These are phyloP conservation scores for Sesia apiformis DNA, from an alignment of 2,888 invertebrate species.

Conservation along the genomic window DNA sequence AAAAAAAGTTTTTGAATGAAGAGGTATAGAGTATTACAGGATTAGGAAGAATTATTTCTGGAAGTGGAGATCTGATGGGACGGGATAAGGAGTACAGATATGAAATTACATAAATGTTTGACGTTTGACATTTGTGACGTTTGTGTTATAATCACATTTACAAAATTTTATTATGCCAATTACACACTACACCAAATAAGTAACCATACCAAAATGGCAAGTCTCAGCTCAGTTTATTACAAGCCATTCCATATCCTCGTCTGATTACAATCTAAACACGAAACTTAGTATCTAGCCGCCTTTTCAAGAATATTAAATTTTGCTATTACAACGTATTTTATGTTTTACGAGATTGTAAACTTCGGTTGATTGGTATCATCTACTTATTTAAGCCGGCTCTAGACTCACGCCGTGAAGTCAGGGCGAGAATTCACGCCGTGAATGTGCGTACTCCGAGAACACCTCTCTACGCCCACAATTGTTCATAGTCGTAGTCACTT, in stretches of 20 bases:
- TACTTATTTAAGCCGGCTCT: neutral
- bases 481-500: neutral
- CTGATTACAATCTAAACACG: slow-evolving; percentile 5
- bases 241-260: slow-evolving; percentile 1
- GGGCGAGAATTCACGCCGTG: too few species aligned
- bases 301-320: slow-evolving; percentile 6
- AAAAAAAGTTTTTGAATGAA: too few species aligned
- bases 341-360: neutral
- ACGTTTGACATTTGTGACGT: too few species aligned
- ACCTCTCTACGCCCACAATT: neutral
- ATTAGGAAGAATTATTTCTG: too few species aligned
- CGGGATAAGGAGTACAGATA: too few species aligned
- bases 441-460: neutral
- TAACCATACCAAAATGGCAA: neutral
- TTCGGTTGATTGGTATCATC: neutral
- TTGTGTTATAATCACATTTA: too few species aligned
- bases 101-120: too few species aligned
- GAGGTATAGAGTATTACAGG: too few species aligned
- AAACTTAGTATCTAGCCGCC: slow-evolving; percentile 7
- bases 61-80: too few species aligned
- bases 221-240: neutral
- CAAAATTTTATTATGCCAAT: too few species aligned
- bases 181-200: neutral
- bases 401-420: too few species aligned
- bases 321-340: slow-evolving; percentile 2